phyloP scores from a whole-genome alignment of 2,888 invertebrate genomes.

The Plagiodera versicolora region DNA sequence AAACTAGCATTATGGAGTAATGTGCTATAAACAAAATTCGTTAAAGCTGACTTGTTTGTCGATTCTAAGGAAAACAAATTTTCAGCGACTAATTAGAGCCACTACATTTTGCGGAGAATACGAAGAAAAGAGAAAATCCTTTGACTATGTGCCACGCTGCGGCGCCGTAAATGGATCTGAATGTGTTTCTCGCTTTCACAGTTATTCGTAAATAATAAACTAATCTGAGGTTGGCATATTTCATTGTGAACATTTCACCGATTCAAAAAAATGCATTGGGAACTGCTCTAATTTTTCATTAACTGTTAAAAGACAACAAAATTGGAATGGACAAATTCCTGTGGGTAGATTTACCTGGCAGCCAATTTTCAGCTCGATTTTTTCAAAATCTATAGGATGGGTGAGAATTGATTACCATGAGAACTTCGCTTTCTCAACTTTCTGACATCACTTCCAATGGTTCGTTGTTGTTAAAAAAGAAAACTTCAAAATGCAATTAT shows the following conservation, averaged over 20 bases:
- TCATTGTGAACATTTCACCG: background rate
- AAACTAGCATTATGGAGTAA: background rate
- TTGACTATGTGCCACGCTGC: background rate
- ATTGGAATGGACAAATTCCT: no score
- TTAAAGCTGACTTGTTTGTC: conserved; percentile 2
- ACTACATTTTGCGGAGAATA: conserved; percentile 3
- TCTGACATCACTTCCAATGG: no score
- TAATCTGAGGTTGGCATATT: background rate
- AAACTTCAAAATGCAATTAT: no score
- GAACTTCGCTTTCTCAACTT: no score
- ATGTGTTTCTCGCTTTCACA: background rate
- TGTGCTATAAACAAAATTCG: background rate
- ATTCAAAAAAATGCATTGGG: background rate
- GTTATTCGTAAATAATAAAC: background rate
- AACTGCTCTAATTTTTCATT: background rate
- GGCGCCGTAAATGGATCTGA: background rate
- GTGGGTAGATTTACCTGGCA: no score
- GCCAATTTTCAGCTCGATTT: no score
- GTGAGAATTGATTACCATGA: no score
- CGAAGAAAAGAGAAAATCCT: conserved; percentile 10
- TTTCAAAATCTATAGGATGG: no score
- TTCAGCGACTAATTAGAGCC: conserved; percentile 8
- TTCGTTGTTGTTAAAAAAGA: no score
- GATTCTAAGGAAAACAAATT: conserved; percentile 9
- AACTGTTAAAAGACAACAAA: no score